Evolutionary conservation across 2,113 vertebrate species (phyloP), one percentile per base, ranked within the genome.

Genomic region (Cyprinus carpio): DNA sequence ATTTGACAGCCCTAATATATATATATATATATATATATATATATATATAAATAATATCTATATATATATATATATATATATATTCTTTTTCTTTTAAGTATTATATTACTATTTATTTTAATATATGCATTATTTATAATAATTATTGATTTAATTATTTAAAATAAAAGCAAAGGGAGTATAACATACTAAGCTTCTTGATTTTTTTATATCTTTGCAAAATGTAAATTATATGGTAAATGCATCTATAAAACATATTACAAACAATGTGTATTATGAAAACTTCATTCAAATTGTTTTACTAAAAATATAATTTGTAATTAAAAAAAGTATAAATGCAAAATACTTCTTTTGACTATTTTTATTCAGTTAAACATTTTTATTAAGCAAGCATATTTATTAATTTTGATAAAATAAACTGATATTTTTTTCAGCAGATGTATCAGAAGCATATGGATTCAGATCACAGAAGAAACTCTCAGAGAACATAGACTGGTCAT

Each of bases 401-500:
- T 62, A 4, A n/a, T 18, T 80, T 12, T 13, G 29, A 49, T n/a
- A 5, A 9, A 46, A 40, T 56, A 69, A 74, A 51, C 78, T 27
- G 49, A 80, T 5, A 12, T 86, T 90, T 90, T 23, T 91, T 75
- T 94, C 93, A 96, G 40, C 88, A 94, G 95, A 96, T 89, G 87
- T 92, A 93, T 92, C 91, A 82, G 93, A 93, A 82, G 96, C 95
- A 89, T 99, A 98, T 87, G 88, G 88, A 3, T 96, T 96, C 86
- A 96, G 97, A 94, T 96, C 96, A 62, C 98, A 98, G 78, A 93
- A 97, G 85, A 99, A 97, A 92, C 92, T 97, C 92, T 93, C 94
- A 78, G 96, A 99, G 89, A 96, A 97, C 84, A 96, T 99, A 78
- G 97, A 98, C 87, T 99, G 98, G 98, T 99, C 98, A 1, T 99